Evolutionary conservation across 1,140 invertebrate species (phyloP).

Genomic region (Stenopsyche tienmushanensis): DNA sequence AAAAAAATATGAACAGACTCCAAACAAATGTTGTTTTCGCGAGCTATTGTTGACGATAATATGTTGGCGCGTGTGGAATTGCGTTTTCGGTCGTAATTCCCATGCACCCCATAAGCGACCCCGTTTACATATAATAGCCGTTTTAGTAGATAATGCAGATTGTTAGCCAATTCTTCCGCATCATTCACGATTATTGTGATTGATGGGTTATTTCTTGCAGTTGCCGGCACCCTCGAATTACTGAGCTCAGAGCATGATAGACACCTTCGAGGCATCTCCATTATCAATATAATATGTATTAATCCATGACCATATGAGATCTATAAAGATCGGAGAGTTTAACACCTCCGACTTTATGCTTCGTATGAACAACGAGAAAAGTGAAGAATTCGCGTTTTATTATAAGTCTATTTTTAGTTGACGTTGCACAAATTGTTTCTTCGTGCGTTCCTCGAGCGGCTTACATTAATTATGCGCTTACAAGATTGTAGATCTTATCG

Average conservation of each 20-base stretch:
- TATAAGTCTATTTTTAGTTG: too few relatives aligned
- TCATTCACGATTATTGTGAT: constrained; percentile 16
- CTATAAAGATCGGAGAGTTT: background rate
- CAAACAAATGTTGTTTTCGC: too few relatives aligned
- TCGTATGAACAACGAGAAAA: too few relatives aligned
- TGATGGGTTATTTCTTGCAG: constrained; percentile 23
- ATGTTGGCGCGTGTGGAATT: background rate
- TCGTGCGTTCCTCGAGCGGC: too few relatives aligned
- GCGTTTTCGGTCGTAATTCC: constrained; percentile 14
- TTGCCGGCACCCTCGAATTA: constrained; percentile 21
- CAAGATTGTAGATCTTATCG: background rate
- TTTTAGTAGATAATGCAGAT: constrained; percentile 22
- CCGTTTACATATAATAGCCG: constrained; percentile 18
- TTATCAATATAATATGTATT: constrained; percentile 9
- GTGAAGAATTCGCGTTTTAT: too few relatives aligned
- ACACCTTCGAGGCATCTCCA: constrained; percentile 13
- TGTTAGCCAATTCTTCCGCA: constrained; percentile 24
- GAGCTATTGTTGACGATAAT: background rate
- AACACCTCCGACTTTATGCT: too few relatives aligned
- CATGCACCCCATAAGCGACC: constrained; percentile 9
- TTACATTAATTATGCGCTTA: background rate
- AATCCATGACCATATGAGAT: background rate
- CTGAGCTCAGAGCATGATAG: constrained; percentile 8
- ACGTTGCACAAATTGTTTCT: too few relatives aligned
- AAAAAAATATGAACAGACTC: too few relatives aligned